phyloP scores from a whole-genome alignment of 2,113 vertebrate species.

The Indicator indicator region DNA sequence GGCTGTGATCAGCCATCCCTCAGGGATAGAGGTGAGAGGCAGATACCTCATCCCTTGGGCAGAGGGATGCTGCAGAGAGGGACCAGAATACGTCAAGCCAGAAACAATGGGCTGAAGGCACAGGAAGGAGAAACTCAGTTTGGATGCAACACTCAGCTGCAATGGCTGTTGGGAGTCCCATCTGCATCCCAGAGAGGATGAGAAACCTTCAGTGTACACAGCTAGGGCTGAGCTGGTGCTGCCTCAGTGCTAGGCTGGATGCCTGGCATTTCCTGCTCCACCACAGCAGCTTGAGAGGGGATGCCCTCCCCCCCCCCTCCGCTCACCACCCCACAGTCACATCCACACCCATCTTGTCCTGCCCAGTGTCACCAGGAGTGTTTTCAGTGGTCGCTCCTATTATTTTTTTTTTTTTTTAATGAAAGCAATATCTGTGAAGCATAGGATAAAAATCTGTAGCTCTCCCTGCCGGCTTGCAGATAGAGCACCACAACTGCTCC shows the following conservation, averaged over 20 bases:
- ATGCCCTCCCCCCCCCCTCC: rapidly evolving
- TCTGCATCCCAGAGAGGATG: not conserved
- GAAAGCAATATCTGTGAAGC: conserved; percentile 46
- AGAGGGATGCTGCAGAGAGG: not conserved
- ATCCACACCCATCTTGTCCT: not conserved
- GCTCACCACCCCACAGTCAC: rapidly evolving
- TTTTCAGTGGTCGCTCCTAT: not conserved
- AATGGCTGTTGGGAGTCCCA: not conserved
- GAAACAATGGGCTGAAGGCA: not conserved
- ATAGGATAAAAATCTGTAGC: conserved; percentile 38
- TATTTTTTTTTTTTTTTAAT: not conserved
- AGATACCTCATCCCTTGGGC: rapidly evolving
- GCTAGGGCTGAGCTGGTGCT: not conserved
- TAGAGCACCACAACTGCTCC: not conserved
- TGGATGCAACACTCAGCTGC: not conserved
- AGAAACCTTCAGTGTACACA: not conserved
- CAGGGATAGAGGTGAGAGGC: rapidly evolving
- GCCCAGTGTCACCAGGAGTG: not conserved
- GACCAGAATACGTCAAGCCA: rapidly evolving
- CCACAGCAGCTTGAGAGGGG: not conserved
- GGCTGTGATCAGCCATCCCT: not conserved
- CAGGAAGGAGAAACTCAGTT: not conserved
- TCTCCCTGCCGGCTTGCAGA: not conserved
- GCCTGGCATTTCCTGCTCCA: not conserved
- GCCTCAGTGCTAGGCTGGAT: not conserved